Base-by-base conservation (phyloP, 2,888 invertebrate species). In the Latheticus oryzae region DNA sequence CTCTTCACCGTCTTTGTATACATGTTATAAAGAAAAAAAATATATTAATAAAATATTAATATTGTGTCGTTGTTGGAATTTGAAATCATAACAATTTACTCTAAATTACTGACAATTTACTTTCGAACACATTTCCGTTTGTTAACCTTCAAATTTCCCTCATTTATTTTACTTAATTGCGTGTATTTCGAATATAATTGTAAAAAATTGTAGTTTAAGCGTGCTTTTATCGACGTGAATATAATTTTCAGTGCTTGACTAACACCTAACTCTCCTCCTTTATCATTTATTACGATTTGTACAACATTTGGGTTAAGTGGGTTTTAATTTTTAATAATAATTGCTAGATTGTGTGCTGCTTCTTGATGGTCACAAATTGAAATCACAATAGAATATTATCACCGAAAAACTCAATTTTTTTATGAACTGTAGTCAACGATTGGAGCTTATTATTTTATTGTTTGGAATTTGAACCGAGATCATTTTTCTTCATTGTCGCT, bases 311-410 rank as follows among this genome's bases (percentile, higher is more conserved):
- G 62, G 55, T 62, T 61, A 64, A 64, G 61, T 62, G 62, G 40
- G 56, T 54, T 64, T 66, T 60, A 66, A 68, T 68, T 65, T 66
- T 67, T 68, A 65, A 68, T 68, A 65, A 58, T 68, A 66, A 68
- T 65, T 58, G 59, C 60, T 23, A 19, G 51, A 54, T 62, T 54
- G 65, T 64, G 63, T 64, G 66, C 28, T 5, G 11, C 12, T 13
- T 19, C 1, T 8, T 30, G 32, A 30, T 45, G 45, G n/a, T 3
- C 28, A 50, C 21, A 37, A 50, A 26, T 28, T 5, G 37, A 38
- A 11, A 26, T 11, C 26, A 26, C 26, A 19, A 19, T 19, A 19
- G 8, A 26, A 9, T 28, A 28, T 28, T 26, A 26, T 26, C 26
- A 5, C 5, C 3, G 21, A 19, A 19, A 19, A 19, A 19, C n/a